A percentile compares a stretch with the other conserved stretches of the same genome.
Evolutionary conservation across 2,113 vertebrate genomes (phyloP).

Genomic region (Galemys pyrenaicus): DNA sequence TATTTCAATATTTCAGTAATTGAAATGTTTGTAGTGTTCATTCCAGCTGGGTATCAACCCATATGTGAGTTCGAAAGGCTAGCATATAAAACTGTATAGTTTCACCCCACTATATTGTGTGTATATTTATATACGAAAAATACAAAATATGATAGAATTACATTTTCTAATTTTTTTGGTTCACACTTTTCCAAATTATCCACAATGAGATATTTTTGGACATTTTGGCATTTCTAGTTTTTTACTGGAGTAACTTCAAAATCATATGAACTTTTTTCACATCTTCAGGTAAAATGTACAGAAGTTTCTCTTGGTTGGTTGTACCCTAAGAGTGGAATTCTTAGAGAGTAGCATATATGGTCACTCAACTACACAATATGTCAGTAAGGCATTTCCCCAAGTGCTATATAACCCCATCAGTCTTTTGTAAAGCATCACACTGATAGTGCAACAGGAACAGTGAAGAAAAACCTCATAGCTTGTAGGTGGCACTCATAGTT

Average conservation of each 20-base stretch:
- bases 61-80: background rate
- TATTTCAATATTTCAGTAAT: constrained; percentile 9
- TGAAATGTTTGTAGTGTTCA: background rate
- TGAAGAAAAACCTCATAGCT: too few species aligned
- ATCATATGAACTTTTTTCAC: background rate
- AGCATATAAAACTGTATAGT: background rate
- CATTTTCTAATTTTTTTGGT: constrained; percentile 4
- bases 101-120: background rate
- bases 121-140: background rate
- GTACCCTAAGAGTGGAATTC: background rate
- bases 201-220: background rate
- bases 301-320: background rate
- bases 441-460: too few species aligned
- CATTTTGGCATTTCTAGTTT: background rate
- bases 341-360: background rate
- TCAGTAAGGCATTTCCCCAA: background rate
- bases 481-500: too few species aligned
- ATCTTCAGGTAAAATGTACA: background rate
- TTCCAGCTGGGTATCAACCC: background rate
- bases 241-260: background rate
- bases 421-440: background rate
- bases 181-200: background rate
- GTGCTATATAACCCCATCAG: background rate
- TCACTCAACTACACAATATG: background rate
- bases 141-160: background rate